These are phyloP conservation scores for Congeria kusceri DNA, from an alignment of 2,888 invertebrate species.

Conservation along the genomic window DNA sequence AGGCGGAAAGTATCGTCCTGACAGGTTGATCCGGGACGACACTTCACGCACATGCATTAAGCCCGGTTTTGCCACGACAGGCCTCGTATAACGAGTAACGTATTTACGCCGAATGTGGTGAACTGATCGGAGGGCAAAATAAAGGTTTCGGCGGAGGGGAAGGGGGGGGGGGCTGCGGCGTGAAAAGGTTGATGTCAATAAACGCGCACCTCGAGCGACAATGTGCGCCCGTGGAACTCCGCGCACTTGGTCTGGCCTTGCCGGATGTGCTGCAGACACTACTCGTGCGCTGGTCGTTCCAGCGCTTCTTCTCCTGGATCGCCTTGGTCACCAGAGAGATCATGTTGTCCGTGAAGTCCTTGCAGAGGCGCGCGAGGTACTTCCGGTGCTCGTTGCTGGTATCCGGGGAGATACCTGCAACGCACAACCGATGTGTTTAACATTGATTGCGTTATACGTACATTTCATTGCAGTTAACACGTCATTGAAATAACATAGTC, in stretches of 20 bases:
- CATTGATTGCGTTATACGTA: too few species aligned
- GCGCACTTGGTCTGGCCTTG: constrained; percentile 91
- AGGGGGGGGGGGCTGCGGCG: background rate
- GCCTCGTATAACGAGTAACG: too few species aligned
- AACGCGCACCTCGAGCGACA: constrained; percentile 87
- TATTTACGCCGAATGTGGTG: too few species aligned
- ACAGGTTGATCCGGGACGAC: too few species aligned
- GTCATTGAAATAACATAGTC: too few species aligned
- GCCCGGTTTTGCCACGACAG: too few species aligned
- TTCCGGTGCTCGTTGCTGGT: constrained; percentile 87
- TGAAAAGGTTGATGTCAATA: background rate
- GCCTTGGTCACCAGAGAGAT: constrained; percentile 89
- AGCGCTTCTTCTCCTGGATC: constrained; percentile 57
- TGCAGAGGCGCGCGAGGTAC: constrained; percentile 89
- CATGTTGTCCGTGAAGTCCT: constrained; percentile 90
- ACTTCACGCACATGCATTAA: too few species aligned
- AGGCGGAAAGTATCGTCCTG: too few species aligned
- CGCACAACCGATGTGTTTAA: background rate
- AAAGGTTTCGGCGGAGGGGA: background rate
- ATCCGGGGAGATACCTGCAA: constrained; percentile 57
- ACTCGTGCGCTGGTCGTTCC: constrained; percentile 87
- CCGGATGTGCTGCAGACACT: constrained; percentile 90
- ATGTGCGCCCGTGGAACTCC: constrained; percentile 90
- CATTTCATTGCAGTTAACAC: too few species aligned
- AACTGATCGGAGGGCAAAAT: too few species aligned